Percentiles rank a stretch among this genome's conserved stretches.
These are phyloP conservation scores for Cryptophagus acutangulus DNA, from an alignment of 2,888 invertebrate species.

Conservation along the genomic window DNA sequence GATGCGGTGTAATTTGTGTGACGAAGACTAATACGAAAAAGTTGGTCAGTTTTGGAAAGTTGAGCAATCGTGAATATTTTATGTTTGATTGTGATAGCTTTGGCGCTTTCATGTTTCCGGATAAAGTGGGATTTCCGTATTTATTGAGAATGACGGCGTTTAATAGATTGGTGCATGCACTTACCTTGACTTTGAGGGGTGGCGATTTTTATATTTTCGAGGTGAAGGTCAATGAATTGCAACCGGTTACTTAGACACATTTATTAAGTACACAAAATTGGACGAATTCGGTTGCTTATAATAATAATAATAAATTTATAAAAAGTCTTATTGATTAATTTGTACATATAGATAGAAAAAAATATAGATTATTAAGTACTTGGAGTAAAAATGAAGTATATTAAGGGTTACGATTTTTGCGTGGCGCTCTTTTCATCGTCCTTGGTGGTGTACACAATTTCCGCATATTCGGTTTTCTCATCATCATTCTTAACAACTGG, in stretches of 20 bases:
- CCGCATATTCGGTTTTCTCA: conserved; percentile 69
- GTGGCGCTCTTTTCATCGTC: conserved; percentile 18
- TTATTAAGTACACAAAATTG: background rate
- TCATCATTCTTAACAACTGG: conserved; percentile 51
- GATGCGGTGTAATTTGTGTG: conserved; percentile 54
- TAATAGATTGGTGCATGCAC: conserved; percentile 56
- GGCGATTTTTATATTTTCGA: conserved; percentile 47
- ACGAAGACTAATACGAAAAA: conserved; percentile 45
- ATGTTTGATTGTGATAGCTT: conserved; percentile 63
- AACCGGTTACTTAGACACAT: no score
- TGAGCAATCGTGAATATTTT: conserved; percentile 54
- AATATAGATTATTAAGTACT: conserved; percentile 19
- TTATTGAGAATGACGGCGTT: conserved; percentile 49
- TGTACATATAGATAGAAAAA: conserved; percentile 12
- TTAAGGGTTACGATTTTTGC: conserved; percentile 6
- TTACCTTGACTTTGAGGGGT: conserved; percentile 54
- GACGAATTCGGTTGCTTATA: background rate
- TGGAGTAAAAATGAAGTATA: conserved; percentile 13
- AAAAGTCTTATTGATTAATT: no score
- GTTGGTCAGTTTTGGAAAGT: conserved; percentile 42
- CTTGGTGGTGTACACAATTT: conserved; percentile 65
- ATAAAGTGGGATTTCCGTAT: conserved; percentile 52
- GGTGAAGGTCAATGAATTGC: conserved; percentile 36
- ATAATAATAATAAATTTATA: conserved; percentile 1
- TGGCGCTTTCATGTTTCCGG: conserved; percentile 58